phyloP scores from a whole-genome alignment of 2,113 vertebrate species.

The Halcyon malimbica region DNA sequence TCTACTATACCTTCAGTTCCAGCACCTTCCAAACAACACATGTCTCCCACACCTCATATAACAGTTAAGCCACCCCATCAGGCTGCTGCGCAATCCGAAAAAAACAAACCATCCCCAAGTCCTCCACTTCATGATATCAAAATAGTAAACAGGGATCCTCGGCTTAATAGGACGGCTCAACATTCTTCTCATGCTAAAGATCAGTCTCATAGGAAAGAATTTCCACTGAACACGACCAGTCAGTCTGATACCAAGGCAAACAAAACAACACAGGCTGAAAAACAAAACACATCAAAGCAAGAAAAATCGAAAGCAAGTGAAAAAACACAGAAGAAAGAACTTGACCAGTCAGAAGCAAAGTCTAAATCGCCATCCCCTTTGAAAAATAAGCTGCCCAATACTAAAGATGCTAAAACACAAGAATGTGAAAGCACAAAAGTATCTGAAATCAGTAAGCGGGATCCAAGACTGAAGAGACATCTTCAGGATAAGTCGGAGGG shows the following conservation, averaged over 20 bases:
- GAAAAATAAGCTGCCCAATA: slow-evolving; percentile 76
- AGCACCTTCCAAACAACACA: slow-evolving; percentile 75
- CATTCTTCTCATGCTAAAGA: slow-evolving; percentile 83
- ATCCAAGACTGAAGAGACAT: slow-evolving; percentile 90
- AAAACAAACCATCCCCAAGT: slow-evolving; percentile 75
- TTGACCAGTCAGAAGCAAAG: slow-evolving; percentile 81
- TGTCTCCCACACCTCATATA: slow-evolving; percentile 73
- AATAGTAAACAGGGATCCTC: slow-evolving; percentile 87
- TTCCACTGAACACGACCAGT: slow-evolving; percentile 21
- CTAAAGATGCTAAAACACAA: slow-evolving; percentile 77
- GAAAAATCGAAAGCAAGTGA: slow-evolving; percentile 82
- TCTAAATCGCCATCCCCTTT: slow-evolving; percentile 87
- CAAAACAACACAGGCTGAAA: slow-evolving; percentile 78
- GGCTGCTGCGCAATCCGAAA: slow-evolving; percentile 73
- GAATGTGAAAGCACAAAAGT: slow-evolving; percentile 79
- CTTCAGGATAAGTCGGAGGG: slow-evolving; percentile 82
- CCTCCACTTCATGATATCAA: slow-evolving; percentile 84
- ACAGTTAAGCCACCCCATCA: slow-evolving; percentile 73
- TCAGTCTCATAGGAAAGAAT: slow-evolving; percentile 82
- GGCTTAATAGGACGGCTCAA: slow-evolving; percentile 83
- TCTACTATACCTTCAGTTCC: slow-evolving; percentile 74
- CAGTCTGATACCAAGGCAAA: slow-evolving; percentile 76
- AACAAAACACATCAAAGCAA: slow-evolving; percentile 70
- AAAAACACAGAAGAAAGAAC: slow-evolving; percentile 81
- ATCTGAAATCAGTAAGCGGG: slow-evolving; percentile 84